These are phyloP conservation scores for Leucania comma DNA, from an alignment of 2,888 invertebrate species.

Conservation along the genomic window DNA sequence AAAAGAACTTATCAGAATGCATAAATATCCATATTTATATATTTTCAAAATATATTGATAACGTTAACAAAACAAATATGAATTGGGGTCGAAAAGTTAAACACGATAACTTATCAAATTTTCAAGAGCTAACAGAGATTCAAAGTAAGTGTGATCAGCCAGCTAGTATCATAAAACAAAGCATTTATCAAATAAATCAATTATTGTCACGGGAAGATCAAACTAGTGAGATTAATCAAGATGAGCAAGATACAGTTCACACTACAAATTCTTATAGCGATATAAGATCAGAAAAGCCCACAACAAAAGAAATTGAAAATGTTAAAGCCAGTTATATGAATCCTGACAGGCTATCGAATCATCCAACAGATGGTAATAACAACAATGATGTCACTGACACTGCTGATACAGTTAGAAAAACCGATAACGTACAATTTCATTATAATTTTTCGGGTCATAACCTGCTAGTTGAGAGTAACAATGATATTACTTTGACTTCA, in stretches of 20 bases:
- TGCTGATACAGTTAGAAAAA: background rate
- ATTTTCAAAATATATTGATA: constrained; percentile 59
- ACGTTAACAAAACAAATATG: constrained; percentile 45
- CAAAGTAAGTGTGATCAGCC: constrained; percentile 64
- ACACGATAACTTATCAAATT: constrained; percentile 53
- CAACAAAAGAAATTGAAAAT: background rate
- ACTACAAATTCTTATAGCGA: constrained; percentile 6
- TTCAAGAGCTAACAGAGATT: constrained; percentile 60
- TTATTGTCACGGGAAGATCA: background rate
- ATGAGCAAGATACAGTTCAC: constrained; percentile 7
- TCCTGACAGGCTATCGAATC: background rate
- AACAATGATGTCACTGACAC: background rate
- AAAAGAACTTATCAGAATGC: constrained; percentile 65
- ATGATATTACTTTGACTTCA: background rate
- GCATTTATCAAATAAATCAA: constrained; percentile 63
- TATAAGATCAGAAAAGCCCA: background rate
- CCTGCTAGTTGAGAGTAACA: background rate
- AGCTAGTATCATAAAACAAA: constrained; percentile 61
- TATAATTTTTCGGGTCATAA: background rate
- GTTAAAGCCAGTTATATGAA: constrained; percentile 4
- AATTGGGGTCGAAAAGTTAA: constrained; percentile 51
- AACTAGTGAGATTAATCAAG: constrained; percentile 1
- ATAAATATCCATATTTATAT: constrained; percentile 67
- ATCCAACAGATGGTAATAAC: background rate
- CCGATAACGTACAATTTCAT: background rate